Evolutionary conservation across 1,140 invertebrate genomes (phyloP).

Genomic region (Hycleus phaleratus): DNA sequence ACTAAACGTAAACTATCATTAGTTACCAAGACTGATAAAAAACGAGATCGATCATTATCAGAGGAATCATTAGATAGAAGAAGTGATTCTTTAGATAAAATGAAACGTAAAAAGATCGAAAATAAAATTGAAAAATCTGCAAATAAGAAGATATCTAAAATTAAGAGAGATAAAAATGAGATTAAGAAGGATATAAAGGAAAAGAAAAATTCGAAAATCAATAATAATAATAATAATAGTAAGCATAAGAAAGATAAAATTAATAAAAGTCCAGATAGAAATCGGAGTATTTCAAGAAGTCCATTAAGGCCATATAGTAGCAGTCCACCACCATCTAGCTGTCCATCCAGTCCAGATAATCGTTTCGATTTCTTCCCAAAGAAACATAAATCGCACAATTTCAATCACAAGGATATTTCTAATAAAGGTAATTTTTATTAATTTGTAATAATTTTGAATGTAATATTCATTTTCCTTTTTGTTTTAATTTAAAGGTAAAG

Average conservation of each 20-base stretch:
- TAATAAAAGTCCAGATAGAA: conserved; percentile 20
- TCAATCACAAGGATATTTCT: not conserved
- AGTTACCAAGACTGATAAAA: conserved; percentile 29
- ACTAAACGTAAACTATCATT: conserved; percentile 27
- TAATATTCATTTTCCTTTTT: too few relatives aligned
- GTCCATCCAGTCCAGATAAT: conserved; percentile 29
- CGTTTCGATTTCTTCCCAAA: conserved; percentile 20
- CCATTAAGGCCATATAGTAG: conserved; percentile 39
- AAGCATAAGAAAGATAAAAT: conserved; percentile 27
- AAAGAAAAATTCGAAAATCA: conserved; percentile 22
- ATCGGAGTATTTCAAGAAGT: conserved; percentile 34
- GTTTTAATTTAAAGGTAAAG: not conserved
- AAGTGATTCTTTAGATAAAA: conserved; percentile 21
- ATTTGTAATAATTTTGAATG: too few relatives aligned
- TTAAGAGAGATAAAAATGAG: conserved; percentile 34
- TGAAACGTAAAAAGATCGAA: too few relatives aligned
- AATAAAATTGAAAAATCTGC: conserved; percentile 27
- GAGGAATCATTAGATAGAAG: conserved; percentile 22
- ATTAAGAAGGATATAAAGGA: conserved; percentile 30
- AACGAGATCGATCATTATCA: conserved; percentile 22
- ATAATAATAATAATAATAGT: conserved; percentile 25
- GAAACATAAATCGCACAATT: conserved; percentile 11
- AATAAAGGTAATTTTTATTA: not conserved
- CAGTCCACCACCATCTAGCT: conserved; percentile 35
- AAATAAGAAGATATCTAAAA: conserved; percentile 24